These are phyloP conservation scores for Larimichthys crocea DNA, from an alignment of 2,113 vertebrate genomes.

Conservation along the genomic window DNA sequence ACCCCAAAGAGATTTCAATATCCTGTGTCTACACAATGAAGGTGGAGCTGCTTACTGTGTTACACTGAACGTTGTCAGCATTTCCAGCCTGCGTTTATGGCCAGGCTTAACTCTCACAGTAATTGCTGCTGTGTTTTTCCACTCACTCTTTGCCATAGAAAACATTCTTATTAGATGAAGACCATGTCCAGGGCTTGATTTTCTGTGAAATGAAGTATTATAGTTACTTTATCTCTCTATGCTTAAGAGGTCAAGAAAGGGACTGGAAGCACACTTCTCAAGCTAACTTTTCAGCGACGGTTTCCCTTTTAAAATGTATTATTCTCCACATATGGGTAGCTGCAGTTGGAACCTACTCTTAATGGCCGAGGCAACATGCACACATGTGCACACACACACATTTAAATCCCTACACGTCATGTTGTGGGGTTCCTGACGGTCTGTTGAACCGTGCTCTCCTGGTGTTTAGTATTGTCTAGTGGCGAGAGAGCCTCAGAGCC, in stretches of 20 bases:
- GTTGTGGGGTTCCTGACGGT: constrained; percentile 5
- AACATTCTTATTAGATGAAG: constrained; percentile 44
- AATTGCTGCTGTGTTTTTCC: constrained; percentile 69
- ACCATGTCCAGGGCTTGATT: constrained; percentile 1
- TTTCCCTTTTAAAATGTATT: background rate
- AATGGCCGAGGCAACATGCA: background rate
- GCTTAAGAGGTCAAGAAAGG: constrained; percentile 8
- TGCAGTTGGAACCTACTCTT: constrained; percentile 5
- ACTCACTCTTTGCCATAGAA: constrained; percentile 52
- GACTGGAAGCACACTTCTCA: background rate
- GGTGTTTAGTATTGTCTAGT: constrained; percentile 55
- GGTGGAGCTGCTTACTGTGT: constrained; percentile 59
- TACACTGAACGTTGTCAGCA: constrained; percentile 68
- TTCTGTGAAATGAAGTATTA: background rate
- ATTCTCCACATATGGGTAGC: background rate
- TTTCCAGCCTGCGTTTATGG: constrained; percentile 65
- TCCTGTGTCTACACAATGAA: constrained; percentile 48
- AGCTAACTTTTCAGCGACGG: background rate
- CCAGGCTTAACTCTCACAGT: constrained; percentile 60
- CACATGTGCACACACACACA: background rate
- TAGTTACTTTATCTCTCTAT: background rate
- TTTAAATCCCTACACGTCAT: constrained; percentile 2
- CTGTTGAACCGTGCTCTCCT: constrained; percentile 35
- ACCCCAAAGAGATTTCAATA: constrained; percentile 68
- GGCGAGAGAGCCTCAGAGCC: constrained; percentile 28